A percentile compares a stretch with the other conserved stretches of the same genome.
Conservation (phyloP, 1,140 invertebrate genomes). For the Microplitis mediator region DNA sequence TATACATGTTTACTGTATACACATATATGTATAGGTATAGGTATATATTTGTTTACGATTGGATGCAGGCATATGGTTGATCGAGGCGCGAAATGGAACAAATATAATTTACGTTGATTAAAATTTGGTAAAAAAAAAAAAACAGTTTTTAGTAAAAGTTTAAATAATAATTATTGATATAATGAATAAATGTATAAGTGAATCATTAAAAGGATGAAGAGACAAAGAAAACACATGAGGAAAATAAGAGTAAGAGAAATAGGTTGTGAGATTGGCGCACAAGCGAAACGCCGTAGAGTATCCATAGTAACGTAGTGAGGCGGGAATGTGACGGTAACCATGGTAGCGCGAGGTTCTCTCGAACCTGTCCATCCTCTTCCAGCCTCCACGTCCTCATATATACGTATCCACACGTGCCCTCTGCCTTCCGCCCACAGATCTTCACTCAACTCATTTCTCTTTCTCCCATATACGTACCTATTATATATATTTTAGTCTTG, state of each 20-base stretch:
- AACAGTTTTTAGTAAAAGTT: background rate
- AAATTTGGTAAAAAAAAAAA: background rate
- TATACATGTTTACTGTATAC: background rate
- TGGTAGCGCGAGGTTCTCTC: constrained; percentile 56
- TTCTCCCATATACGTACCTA: background rate
- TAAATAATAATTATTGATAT: background rate
- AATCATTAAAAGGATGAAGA: background rate
- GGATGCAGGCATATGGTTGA: background rate
- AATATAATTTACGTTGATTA: background rate
- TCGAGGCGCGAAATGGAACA: background rate
- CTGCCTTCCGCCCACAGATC: constrained; percentile 55
- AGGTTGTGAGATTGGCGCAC: constrained; percentile 26
- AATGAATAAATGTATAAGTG: background rate
- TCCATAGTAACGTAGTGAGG: constrained; percentile 62
- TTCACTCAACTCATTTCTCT: too few relatives aligned
- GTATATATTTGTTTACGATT: background rate
- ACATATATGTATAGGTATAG: background rate
- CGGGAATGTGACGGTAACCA: constrained; percentile 64
- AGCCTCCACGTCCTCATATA: constrained; percentile 40
- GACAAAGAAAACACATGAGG: background rate
- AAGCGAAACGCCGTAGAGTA: constrained; percentile 42
- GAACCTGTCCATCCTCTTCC: constrained; percentile 59
- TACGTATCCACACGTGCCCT: constrained; percentile 31
- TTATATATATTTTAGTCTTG: background rate
- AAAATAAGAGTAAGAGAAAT: constrained; percentile 1